Base-by-base conservation (phyloP, 1,140 invertebrate genomes). In the Plutomurus gul region DNA sequence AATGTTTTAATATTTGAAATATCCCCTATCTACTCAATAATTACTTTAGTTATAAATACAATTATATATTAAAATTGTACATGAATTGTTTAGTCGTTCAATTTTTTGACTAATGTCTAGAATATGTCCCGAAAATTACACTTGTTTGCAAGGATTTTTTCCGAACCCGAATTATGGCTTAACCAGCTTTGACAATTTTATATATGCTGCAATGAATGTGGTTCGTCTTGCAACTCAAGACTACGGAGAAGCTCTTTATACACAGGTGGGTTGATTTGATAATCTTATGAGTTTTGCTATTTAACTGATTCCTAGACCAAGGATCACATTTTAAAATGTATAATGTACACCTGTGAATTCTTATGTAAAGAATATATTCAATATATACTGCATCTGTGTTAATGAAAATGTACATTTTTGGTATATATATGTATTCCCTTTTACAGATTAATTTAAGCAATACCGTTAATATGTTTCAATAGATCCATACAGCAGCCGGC, bases 221-320 rank as follows among this genome's bases (percentile, higher is more conserved):
- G 99, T 99, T 89, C 91, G 97, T 85, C 90, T 99, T 60, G 98
- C 99, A 96, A 99, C 97, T 25, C 97, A 99, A 87, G 97, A 99
- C 88, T 97, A 93, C 87, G 98, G 97, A 96, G 97, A 99, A 88
- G 96, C 96, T 88, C 90, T 99, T 82, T 99, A 99, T 89, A 95
- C 98, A 89, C 88, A 96, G 90, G 96, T 94, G 87, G 4, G 7
- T 40, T 10, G 96, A 87, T 95, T 96, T 75, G 95, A 95, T 83
- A 96, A 96, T 81, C 95, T 96, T n/a, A 56, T 96, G 95, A 93
- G 95, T 99, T 88, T 96, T 98, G 90, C 87, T 97, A 83, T 99
- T 98, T 89, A 99, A 99, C 90, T 95, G 98, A 84, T 93, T 98
- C n/a, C n/a, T n/a, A n/a, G n/a, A n/a, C n/a, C n/a, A n/a, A n/a